A percentile compares a stretch with the other conserved stretches of the same genome.
Evolutionary conservation across 30 jellyfish, hydroid and myxozoan genomes (phyloP).

Genomic region (Hydra vulgaris): DNA sequence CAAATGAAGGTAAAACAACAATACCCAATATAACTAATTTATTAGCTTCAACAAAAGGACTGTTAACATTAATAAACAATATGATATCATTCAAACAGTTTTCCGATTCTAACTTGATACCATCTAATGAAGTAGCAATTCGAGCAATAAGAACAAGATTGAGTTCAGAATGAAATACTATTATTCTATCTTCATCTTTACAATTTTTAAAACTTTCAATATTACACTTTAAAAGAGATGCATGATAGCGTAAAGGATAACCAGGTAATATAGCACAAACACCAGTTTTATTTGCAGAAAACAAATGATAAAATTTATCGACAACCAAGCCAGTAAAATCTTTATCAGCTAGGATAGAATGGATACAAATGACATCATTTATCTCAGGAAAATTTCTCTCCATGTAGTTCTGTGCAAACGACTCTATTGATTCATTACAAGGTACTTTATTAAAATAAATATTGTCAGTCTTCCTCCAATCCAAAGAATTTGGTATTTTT

Average conservation of each 20-base stretch:
- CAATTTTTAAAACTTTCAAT: neutral
- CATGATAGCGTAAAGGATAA: neutral
- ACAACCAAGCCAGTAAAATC: neutral
- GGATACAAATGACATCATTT: neutral
- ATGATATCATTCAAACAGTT: neutral
- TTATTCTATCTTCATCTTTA: neutral
- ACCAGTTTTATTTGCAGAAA: neutral
- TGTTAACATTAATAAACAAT: neutral
- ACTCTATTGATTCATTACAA: neutral
- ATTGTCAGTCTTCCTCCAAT: neutral
- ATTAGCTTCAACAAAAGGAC: neutral
- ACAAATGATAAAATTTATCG: too few relatives aligned
- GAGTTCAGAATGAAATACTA: neutral
- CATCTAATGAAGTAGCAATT: neutral
- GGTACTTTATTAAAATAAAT: neutral
- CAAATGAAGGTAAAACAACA: neutral
- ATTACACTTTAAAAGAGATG: neutral
- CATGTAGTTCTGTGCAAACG: neutral
- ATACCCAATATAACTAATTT: neutral
- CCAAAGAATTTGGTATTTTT: neutral
- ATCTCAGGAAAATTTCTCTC: neutral
- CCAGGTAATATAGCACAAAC: neutral
- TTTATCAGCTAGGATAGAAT: too few relatives aligned
- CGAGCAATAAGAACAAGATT: neutral
- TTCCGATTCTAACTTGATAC: neutral